phyloP scores from a whole-genome alignment of 1,140 invertebrate species.

The Euura lappo region DNA sequence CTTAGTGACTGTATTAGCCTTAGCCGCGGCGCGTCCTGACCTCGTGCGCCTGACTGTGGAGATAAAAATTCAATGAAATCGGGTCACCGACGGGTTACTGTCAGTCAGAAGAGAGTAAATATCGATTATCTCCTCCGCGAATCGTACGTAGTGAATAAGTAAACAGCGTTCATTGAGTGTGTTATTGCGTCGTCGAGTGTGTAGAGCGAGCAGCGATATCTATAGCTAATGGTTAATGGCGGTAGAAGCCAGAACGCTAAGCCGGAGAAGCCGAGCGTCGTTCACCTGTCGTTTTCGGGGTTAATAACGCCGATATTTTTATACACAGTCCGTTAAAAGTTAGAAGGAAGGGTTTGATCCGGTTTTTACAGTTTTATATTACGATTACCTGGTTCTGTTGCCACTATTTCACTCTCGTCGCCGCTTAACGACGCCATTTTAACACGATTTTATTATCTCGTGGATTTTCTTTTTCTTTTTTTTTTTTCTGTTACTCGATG shows the following conservation, averaged over 20 bases:
- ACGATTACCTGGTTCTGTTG: slow-evolving; percentile 44
- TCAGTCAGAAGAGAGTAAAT: too few relatives aligned
- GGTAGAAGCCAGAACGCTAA: slow-evolving; percentile 16
- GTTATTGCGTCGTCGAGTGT: slow-evolving; percentile 35
- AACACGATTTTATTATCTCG: too few relatives aligned
- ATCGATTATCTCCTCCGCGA: too few relatives aligned
- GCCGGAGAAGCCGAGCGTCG: too few relatives aligned
- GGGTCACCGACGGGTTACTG: too few relatives aligned
- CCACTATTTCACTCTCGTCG: slow-evolving; percentile 46
- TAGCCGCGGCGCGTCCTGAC: slow-evolving; percentile 42
- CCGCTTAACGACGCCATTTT: slow-evolving; percentile 53
- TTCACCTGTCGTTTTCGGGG: neutral
- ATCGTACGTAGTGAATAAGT: too few relatives aligned
- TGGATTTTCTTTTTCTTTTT: slow-evolving; percentile 8
- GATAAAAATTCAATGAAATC: neutral
- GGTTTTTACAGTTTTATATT: neutral
- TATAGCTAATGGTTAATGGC: slow-evolving; percentile 35
- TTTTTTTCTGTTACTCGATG: slow-evolving; percentile 9
- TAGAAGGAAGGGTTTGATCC: neutral
- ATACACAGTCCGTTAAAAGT: neutral
- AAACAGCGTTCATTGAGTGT: neutral
- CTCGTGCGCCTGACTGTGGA: slow-evolving; percentile 45
- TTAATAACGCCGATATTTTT: slow-evolving; percentile 9
- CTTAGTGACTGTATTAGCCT: slow-evolving; percentile 34
- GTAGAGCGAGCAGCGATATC: too few relatives aligned